Evolutionary conservation across 2,797 vertebrate species (phyloP).

Genomic region (Lates japonicus): DNA sequence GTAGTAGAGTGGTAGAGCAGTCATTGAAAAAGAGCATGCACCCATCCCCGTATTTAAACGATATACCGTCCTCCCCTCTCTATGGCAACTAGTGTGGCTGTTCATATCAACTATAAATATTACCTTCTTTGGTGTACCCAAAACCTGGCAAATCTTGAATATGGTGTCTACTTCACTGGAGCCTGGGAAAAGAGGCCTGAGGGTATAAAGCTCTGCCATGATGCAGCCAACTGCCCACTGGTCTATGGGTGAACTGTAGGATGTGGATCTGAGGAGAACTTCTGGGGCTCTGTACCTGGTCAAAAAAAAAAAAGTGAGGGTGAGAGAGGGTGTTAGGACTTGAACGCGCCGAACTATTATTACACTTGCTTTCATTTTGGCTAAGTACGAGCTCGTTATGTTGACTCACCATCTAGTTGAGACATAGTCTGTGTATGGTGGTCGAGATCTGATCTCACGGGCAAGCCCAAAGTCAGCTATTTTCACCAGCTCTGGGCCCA

Average conservation of each 20-base stretch:
- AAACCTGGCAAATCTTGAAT: slow-evolving; percentile 99
- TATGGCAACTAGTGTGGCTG: no score
- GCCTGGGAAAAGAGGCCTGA: slow-evolving; percentile 97
- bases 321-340: background rate
- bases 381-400: no score
- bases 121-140: slow-evolving; percentile 98
- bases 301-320: slow-evolving; percentile 34
- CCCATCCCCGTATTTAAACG: no score
- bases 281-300: slow-evolving; percentile 97
- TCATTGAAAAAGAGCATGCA: background rate
- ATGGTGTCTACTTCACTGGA: slow-evolving; percentile 98
- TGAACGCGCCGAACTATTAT: background rate
- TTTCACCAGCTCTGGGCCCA: slow-evolving; percentile 98
- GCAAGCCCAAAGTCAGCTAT: slow-evolving; percentile 98
- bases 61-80: no score
- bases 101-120: background rate
- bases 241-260: slow-evolving; percentile 97
- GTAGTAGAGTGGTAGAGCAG: no score
- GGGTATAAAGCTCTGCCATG: slow-evolving; percentile 97
- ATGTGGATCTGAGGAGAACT: slow-evolving; percentile 93
- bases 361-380: background rate
- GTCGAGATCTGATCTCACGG: slow-evolving; percentile 95
- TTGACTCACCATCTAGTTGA: slow-evolving; percentile 93
- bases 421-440: slow-evolving; percentile 98
- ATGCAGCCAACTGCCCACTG: slow-evolving; percentile 98